Conservation (phyloP, 1,140 invertebrate genomes). For the Lanistes nyassanus region DNA sequence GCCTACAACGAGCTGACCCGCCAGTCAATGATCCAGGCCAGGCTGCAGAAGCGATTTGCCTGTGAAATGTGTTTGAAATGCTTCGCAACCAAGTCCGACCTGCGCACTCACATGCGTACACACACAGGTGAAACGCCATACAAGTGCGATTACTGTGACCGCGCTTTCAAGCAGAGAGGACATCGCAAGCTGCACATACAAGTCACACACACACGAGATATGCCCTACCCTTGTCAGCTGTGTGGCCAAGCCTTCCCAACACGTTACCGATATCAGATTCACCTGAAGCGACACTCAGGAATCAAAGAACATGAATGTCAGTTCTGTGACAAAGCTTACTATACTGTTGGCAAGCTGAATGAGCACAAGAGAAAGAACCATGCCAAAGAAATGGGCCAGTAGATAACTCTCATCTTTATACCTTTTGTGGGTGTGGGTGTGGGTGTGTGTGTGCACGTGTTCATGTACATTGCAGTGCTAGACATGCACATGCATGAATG, state of each 20-base stretch:
- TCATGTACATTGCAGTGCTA: too few species aligned
- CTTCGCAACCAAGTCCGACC: conserved; percentile 34
- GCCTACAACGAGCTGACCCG: conserved; percentile 28
- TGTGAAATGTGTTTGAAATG: conserved; percentile 33
- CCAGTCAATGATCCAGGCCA: conserved; percentile 24
- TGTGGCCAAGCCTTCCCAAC: conserved; percentile 32
- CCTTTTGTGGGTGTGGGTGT: too few species aligned
- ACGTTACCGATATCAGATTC: conserved; percentile 36
- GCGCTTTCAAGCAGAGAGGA: conserved; percentile 36
- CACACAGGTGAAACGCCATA: conserved; percentile 39
- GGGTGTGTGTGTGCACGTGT: too few species aligned
- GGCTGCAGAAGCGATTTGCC: conserved; percentile 27
- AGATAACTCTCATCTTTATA: not conserved
- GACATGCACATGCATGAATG: too few species aligned
- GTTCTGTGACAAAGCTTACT: conserved; percentile 29
- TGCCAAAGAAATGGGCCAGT: conserved; percentile 16
- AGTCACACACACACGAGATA: conserved; percentile 35
- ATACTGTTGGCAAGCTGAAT: conserved; percentile 36
- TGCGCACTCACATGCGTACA: conserved; percentile 35
- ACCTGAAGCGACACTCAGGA: conserved; percentile 31
- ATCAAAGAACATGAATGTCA: conserved; percentile 30
- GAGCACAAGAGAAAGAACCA: conserved; percentile 34
- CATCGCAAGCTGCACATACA: conserved; percentile 39
- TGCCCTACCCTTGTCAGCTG: conserved; percentile 33
- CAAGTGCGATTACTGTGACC: conserved; percentile 39